Evolutionary conservation across 2,113 vertebrate species (phyloP).

Genomic region (Callorhinus ursinus): DNA sequence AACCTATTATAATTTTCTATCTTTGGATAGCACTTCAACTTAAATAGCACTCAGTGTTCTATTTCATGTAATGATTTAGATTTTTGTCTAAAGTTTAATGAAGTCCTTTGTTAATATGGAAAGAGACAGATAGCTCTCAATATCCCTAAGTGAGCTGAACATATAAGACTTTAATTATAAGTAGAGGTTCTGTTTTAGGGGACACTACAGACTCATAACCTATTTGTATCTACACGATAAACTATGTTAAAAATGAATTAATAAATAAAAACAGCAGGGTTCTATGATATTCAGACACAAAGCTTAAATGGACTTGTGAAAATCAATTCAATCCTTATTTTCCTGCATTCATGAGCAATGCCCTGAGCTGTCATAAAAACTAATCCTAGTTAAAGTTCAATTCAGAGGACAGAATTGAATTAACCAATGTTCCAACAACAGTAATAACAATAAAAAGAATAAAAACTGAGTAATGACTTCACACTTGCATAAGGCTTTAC

Average conservation of each 20-base stretch:
- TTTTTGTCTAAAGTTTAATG: neutral
- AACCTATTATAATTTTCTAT: neutral
- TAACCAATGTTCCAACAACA: constrained; percentile 60
- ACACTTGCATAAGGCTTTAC: neutral
- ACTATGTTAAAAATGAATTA: neutral
- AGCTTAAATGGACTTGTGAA: constrained; percentile 36
- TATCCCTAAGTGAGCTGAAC: neutral
- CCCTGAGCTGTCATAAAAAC: constrained; percentile 30
- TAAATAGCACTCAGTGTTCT: neutral
- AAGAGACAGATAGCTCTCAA: neutral
- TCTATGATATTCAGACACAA: constrained; percentile 12
- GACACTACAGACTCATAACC: neutral
- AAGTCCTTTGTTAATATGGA: neutral
- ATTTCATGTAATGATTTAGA: neutral
- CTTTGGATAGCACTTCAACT: neutral
- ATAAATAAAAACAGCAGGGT: neutral
- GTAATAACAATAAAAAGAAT: constrained; percentile 29
- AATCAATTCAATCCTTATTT: constrained; percentile 26
- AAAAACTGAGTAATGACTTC: constrained; percentile 41
- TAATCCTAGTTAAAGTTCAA: constrained; percentile 62
- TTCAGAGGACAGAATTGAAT: constrained; percentile 64
- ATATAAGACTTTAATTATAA: neutral
- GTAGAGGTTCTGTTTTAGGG: neutral
- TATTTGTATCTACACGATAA: constrained; percentile 36
- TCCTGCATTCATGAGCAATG: constrained; percentile 26